Evolutionary conservation across 2,888 invertebrate genomes (phyloP).

Genomic region (Archaeoteleia sp.): DNA sequence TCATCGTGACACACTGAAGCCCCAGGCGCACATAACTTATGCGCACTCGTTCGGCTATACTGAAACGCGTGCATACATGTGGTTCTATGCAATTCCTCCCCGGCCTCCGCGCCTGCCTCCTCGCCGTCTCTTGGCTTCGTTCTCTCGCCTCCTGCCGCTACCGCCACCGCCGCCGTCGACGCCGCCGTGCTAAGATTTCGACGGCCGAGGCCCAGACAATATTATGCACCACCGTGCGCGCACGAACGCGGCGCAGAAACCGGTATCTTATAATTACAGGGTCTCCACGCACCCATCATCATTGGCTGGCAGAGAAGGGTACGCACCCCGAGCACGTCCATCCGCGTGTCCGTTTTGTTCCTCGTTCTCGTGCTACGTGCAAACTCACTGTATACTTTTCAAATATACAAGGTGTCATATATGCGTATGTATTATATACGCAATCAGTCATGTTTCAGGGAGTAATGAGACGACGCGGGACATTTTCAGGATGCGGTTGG

Average conservation of each 20-base stretch:
- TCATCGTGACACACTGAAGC: constrained; percentile 34
- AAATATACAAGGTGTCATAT: constrained; percentile 20
- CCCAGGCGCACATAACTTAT: constrained; percentile 18
- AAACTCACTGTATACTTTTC: too few species aligned
- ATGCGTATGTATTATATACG: too few species aligned
- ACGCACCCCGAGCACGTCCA: constrained; percentile 44
- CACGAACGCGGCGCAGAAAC: constrained; percentile 50
- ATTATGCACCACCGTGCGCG: constrained; percentile 24
- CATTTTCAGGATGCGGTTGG: too few species aligned
- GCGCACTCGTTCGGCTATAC: too few species aligned
- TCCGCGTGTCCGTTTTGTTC: too few species aligned
- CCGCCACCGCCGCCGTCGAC: too few species aligned
- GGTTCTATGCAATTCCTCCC: neutral
- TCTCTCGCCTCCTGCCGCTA: constrained; percentile 22
- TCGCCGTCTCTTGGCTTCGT: constrained; percentile 27
- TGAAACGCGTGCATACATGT: too few species aligned
- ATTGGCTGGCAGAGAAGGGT: constrained; percentile 36
- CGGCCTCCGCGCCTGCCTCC: neutral
- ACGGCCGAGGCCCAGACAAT: constrained; percentile 28
- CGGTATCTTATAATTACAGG: constrained; percentile 68
- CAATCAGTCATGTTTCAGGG: too few species aligned
- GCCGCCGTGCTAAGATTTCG: constrained; percentile 19
- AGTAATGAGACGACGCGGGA: too few species aligned
- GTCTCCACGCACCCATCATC: constrained; percentile 41
- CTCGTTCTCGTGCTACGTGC: constrained; percentile 7